Conservation (phyloP, 2,113 vertebrate genomes). For the Neodontobutis hainanensis region DNA sequence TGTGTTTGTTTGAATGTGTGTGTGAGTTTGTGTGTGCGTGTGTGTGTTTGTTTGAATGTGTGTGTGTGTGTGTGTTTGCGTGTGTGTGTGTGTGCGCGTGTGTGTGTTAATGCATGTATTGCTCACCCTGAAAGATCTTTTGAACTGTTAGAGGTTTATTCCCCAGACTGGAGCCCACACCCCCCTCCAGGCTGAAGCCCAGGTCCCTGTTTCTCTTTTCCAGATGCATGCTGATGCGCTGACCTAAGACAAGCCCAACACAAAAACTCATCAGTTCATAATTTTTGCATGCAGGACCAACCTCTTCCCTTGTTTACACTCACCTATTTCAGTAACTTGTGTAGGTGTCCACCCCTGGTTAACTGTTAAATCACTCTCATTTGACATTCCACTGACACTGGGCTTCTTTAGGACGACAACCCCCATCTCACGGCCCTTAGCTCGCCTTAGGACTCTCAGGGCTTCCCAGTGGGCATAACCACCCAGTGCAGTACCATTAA, state of each 20-base stretch:
- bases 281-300: background rate
- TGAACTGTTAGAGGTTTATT: slow-evolving; percentile 77
- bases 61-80: background rate
- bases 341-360: slow-evolving; percentile 13
- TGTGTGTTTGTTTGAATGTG: background rate
- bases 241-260: slow-evolving; percentile 47
- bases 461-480: slow-evolving; percentile 75
- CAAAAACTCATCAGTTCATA: background rate
- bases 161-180: slow-evolving; percentile 70
- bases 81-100: no score
- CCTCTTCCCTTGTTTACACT: background rate
- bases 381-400: background rate
- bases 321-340: slow-evolving; percentile 45
- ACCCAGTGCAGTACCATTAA: slow-evolving; percentile 76
- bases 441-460: slow-evolving; percentile 68
- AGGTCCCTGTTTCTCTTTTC: slow-evolving; percentile 76
- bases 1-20: background rate
- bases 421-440: slow-evolving; percentile 66
- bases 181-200: slow-evolving; percentile 82
- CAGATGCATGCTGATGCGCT: slow-evolving; percentile 62
- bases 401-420: slow-evolving; percentile 79
- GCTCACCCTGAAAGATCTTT: slow-evolving; percentile 80
- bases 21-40: background rate
- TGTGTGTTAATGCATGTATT: background rate
- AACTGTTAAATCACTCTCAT: slow-evolving; percentile 3